Evolutionary conservation across 1,140 invertebrate species (phyloP).

Genomic region (Caerostris extrusa): DNA sequence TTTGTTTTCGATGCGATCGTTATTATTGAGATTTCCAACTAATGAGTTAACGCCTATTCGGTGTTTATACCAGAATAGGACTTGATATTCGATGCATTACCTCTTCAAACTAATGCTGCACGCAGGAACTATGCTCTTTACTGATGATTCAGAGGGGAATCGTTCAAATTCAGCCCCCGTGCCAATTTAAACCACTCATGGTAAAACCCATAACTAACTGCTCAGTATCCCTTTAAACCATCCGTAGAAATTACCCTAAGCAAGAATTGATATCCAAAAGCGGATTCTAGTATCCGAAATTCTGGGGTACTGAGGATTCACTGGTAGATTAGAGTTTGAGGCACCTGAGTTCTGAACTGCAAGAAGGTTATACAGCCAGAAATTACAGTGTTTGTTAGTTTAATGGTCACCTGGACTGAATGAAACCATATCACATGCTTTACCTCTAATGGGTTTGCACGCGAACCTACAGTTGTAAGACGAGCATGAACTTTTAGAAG

Average conservation of each 20-base stretch:
- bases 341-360: background rate
- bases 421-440: background rate
- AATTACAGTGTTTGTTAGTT: background rate
- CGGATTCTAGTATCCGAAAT: background rate
- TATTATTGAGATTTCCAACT: no score
- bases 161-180: background rate
- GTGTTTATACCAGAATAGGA: no score
- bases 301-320: background rate
- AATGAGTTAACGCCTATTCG: no score
- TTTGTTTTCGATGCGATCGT: no score
- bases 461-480: background rate
- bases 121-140: background rate
- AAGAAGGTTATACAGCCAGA: background rate
- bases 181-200: background rate
- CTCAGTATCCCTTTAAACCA: slow-evolving; percentile 25
- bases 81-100: no score
- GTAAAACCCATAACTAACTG: slow-evolving; percentile 9
- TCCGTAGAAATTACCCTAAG: slow-evolving; percentile 32
- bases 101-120: no score
- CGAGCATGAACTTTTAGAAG: background rate
- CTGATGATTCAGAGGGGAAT: background rate
- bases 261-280: background rate
- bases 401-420: background rate
- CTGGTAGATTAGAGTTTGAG: background rate
- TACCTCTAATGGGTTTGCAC: background rate